Evolutionary conservation across 1,140 invertebrate species (phyloP), one percentile per base, ranked within the genome.

Genomic region (Drosophila sp.): DNA sequence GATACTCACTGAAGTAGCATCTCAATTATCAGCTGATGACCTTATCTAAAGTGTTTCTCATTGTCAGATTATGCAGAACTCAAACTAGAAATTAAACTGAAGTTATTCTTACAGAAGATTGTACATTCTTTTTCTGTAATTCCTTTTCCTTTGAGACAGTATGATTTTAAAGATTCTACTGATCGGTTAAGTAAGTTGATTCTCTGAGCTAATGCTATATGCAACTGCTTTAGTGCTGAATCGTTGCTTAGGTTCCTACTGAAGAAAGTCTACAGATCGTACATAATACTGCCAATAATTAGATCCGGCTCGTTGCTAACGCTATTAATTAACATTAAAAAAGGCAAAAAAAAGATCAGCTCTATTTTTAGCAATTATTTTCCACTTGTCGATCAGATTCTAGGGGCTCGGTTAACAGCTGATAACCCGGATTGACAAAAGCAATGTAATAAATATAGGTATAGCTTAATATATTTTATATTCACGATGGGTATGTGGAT

Each of bases 351-450:
- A 67, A 36, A 36, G 36, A 29, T 36, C n/a, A n/a, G 21, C 14
- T 66, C 70, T 72, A 72, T 54, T 40, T 59, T 67, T 72, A 72
- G 70, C 67, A 59, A n/a, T 34, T 59, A 59, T 72, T 72, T 72
- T 72, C 54, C 54, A 67, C 32, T 66, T 18, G 36, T 1, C 11
- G 34, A 11, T 21, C n/a, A 25, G 34, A 16, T 25, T 54, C 29
- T 11, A 66, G 70, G 54, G 70, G 70, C 70, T 67, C 46, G 70
- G 25, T 72, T 9, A 21, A 5, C 53, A 41, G 43, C 53, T 58
- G 69, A 65, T 72, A 53, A 66, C 16, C 4, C 40, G 16, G 11
- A 14, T 21, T 21, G 21, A 40, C 53, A 64, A 54, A 54, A 25
- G 7, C 5, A 8, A 48, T 29, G 21, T 11, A 53, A 57, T 66